Percentiles rank a stretch among this genome's conserved stretches.
phyloP scores from a whole-genome alignment of 2,888 invertebrate genomes.

The Prosopocoilus inquinatus region DNA sequence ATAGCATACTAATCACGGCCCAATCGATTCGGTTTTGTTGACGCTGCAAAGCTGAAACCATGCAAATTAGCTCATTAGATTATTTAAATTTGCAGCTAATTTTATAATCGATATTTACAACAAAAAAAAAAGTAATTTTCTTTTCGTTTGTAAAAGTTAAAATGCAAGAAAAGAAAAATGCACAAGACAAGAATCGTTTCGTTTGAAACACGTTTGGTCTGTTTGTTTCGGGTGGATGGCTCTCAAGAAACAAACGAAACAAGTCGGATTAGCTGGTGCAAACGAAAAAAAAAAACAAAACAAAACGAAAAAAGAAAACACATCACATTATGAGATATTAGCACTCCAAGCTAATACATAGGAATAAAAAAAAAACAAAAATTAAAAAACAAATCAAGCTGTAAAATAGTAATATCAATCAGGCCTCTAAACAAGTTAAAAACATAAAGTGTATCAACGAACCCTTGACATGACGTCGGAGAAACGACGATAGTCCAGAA shows the following conservation, averaged over 20 bases:
- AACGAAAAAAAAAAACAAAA: slow-evolving; percentile 25
- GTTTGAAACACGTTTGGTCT: neutral
- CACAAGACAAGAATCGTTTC: no score
- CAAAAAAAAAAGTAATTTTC: no score
- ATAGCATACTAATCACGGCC: neutral
- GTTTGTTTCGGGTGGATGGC: neutral
- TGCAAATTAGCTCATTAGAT: no score
- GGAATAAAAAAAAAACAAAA: slow-evolving; percentile 22
- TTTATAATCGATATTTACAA: no score
- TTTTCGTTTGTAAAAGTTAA: no score
- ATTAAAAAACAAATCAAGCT: no score
- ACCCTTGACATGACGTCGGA: slow-evolving; percentile 50
- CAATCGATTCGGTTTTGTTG: neutral
- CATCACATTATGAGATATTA: slow-evolving; percentile 43
- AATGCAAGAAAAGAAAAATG: no score
- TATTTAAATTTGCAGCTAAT: no score
- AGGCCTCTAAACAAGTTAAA: slow-evolving; percentile 21
- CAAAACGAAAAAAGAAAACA: slow-evolving; percentile 23
- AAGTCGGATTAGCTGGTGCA: slow-evolving; percentile 29
- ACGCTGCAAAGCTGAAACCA: no score
- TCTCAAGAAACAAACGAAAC: slow-evolving; percentile 14
- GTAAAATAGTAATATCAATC: slow-evolving; percentile 16
- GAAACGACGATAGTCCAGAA: slow-evolving; percentile 48
- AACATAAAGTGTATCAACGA: slow-evolving; percentile 37
- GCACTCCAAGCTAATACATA: slow-evolving; percentile 51